Evolutionary conservation across 2,113 vertebrate genomes (phyloP).

Genomic region (Upupa epops): DNA sequence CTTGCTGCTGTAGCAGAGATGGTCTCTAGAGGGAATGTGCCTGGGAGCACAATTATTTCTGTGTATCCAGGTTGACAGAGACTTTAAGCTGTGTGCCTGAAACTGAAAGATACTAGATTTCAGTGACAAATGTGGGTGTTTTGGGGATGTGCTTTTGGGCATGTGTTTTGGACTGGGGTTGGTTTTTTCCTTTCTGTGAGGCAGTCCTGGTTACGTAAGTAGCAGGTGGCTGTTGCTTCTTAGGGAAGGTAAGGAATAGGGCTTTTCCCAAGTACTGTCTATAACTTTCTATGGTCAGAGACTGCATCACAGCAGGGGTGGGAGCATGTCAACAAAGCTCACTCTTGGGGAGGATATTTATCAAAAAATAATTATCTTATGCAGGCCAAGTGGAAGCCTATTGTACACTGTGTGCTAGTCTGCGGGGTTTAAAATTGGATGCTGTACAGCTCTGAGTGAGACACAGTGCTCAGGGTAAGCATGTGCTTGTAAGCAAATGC

Average conservation of each 20-base stretch:
- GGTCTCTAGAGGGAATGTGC: not conserved
- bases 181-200: not conserved
- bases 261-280: not conserved
- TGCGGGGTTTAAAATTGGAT: not conserved
- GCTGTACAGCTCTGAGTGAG: not conserved
- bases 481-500: fast-evolving
- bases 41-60: not conserved
- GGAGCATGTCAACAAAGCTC: not conserved
- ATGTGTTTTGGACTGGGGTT: not conserved
- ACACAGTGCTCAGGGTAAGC: fast-evolving
- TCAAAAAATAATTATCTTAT: not conserved
- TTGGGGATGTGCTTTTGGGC: not conserved
- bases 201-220: not conserved
- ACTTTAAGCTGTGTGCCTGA: not conserved
- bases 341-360: not conserved
- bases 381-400: not conserved
- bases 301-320: not conserved
- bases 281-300: not conserved
- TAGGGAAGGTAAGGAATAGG: not conserved
- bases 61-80: not conserved
- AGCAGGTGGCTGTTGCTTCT: not conserved
- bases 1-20: not conserved
- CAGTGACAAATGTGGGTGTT: not conserved
- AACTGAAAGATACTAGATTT: not conserved
- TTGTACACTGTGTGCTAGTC: not conserved